A percentile compares a stretch with the other conserved stretches of the same genome.
phyloP scores from a whole-genome alignment of 2,797 vertebrate species.

The Limosa lapponica region DNA sequence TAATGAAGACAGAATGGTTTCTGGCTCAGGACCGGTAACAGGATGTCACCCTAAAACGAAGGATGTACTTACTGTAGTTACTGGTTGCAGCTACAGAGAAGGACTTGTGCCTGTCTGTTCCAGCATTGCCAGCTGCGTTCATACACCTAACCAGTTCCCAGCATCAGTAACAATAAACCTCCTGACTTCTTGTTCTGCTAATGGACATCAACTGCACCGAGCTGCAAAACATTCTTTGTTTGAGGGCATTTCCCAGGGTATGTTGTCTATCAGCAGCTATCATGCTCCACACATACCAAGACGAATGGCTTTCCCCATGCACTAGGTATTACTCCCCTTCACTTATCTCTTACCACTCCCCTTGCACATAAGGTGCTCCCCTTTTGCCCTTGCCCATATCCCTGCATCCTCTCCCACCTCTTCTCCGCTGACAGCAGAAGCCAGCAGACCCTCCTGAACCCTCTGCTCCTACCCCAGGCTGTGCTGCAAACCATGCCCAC shows the following conservation, averaged over 20 bases:
- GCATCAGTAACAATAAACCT: not conserved
- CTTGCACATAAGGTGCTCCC: no score
- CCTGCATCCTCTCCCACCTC: not conserved
- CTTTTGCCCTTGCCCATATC: not conserved
- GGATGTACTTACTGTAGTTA: not conserved
- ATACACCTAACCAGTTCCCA: not conserved
- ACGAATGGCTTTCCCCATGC: not conserved
- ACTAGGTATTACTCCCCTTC: not conserved
- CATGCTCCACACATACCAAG: not conserved
- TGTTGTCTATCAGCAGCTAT: not conserved
- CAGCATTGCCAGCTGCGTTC: not conserved
- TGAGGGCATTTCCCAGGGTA: not conserved
- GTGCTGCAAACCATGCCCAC: accelerated
- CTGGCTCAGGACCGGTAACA: not conserved
- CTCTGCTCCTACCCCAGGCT: not conserved
- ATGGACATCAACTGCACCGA: not conserved
- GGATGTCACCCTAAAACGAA: not conserved
- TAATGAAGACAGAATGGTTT: not conserved
- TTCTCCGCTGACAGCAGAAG: not conserved
- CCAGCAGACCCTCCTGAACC: not conserved
- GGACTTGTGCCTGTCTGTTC: not conserved
- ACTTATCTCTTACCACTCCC: not conserved
- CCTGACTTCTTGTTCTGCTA: not conserved
- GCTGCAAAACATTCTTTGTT: not conserved
- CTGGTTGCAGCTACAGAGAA: not conserved